A percentile compares a stretch with the other conserved stretches of the same genome.
phyloP scores from a whole-genome alignment of 2,888 invertebrate species.

The Nasonovia ribisnigri region DNA sequence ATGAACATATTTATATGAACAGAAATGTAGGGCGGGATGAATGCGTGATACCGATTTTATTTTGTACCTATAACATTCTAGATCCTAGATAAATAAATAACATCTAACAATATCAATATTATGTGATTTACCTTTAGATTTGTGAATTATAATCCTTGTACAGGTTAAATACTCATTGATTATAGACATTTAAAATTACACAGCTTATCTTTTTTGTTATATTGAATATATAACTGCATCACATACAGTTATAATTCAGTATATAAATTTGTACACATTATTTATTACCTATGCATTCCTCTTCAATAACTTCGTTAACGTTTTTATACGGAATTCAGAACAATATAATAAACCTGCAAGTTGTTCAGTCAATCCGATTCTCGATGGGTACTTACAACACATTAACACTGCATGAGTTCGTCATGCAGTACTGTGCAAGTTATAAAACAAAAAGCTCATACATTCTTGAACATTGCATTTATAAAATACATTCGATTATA shows the following conservation, averaged over 20 bases:
- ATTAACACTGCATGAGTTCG: background rate
- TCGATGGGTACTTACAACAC: background rate
- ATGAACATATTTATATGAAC: constrained; percentile 14
- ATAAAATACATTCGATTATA: background rate
- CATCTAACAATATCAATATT: background rate
- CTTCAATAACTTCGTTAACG: background rate
- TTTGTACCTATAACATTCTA: background rate
- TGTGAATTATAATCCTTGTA: background rate
- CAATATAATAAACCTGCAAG: background rate
- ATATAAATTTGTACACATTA: background rate
- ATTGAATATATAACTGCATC: background rate
- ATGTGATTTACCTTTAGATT: background rate
- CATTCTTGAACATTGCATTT: background rate
- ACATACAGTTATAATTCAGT: background rate
- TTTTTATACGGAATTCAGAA: background rate
- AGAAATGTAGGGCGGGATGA: background rate
- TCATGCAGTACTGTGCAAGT: background rate
- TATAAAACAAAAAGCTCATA: background rate
- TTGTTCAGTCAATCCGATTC: background rate
- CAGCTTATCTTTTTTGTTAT: background rate
- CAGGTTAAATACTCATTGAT: background rate
- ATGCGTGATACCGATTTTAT: background rate
- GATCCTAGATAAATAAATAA: background rate
- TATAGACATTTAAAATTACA: background rate
- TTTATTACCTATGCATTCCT: background rate